Conservation (phyloP, 2,113 vertebrate genomes). For the Crotophaga sulcirostris region DNA sequence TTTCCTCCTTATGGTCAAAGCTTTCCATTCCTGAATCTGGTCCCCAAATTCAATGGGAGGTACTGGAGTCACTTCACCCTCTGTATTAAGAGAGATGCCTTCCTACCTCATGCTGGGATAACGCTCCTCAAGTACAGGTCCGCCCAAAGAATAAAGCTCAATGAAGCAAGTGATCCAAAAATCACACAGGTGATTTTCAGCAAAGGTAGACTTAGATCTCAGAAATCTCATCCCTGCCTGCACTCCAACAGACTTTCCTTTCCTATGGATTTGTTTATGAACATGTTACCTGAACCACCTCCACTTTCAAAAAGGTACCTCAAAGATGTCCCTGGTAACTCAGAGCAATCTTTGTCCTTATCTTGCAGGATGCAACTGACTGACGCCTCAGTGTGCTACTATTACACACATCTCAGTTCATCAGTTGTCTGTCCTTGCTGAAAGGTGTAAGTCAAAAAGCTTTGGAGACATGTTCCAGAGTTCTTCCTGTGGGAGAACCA, state of each 20-base stretch:
- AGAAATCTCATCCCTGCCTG: neutral
- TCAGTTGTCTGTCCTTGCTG: neutral
- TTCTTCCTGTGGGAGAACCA: neutral
- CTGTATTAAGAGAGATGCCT: neutral
- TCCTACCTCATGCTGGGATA: neutral
- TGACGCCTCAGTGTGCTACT: accelerated
- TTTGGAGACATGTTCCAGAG: neutral
- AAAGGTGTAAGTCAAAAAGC: neutral
- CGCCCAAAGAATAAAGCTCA: neutral
- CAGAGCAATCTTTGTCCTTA: neutral
- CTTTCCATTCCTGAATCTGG: neutral
- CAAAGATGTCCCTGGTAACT: neutral
- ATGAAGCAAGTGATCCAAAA: neutral
- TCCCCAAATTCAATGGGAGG: neutral
- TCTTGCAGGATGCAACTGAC: neutral
- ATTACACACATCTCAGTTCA: neutral
- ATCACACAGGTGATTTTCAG: neutral
- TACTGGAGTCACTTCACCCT: neutral
- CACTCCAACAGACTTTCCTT: neutral
- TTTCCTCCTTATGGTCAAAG: neutral
- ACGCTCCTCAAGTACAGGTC: neutral
- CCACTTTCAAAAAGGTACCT: neutral
- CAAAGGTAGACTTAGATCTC: neutral
- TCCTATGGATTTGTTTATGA: neutral
- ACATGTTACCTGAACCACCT: neutral